phyloP scores from a whole-genome alignment of 2,888 invertebrate genomes.

The Panopea generosa region DNA sequence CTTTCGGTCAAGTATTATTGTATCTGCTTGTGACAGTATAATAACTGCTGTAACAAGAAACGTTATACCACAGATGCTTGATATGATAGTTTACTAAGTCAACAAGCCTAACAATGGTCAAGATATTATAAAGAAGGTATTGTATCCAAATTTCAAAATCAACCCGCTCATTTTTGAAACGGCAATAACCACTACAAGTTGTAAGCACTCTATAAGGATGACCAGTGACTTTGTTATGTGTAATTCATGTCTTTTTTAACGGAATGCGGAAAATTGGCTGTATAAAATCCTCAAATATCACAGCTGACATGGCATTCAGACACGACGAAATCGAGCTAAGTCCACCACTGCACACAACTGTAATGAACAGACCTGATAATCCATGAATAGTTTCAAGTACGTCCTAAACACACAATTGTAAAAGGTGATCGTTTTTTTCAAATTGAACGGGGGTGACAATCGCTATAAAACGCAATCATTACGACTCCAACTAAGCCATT shows the following conservation, averaged over 20 bases:
- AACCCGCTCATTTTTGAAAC: constrained; percentile 31
- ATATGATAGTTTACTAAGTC: too few relatives aligned
- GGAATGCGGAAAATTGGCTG: constrained; percentile 12
- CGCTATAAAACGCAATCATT: constrained; percentile 52
- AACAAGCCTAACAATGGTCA: too few relatives aligned
- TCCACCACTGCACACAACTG: constrained; percentile 97
- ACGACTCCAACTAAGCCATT: constrained; percentile 49
- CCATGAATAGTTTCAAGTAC: constrained; percentile 91
- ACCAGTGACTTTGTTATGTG: constrained; percentile 29
- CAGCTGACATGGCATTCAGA: constrained; percentile 55
- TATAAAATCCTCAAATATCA: constrained; percentile 33
- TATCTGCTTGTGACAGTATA: too few relatives aligned
- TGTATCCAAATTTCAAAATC: too few relatives aligned
- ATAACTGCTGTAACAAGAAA: too few relatives aligned
- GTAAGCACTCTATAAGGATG: constrained; percentile 12
- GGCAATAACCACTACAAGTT: constrained; percentile 26
- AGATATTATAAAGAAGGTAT: too few relatives aligned
- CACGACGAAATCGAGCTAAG: constrained; percentile 87
- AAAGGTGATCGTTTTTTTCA: constrained; percentile 20
- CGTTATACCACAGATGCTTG: too few relatives aligned
- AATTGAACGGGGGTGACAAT: constrained; percentile 43
- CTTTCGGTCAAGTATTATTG: too few relatives aligned
- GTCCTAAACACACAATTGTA: constrained; percentile 91
- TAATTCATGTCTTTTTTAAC: constrained; percentile 8
- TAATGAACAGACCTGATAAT: constrained; percentile 95